These are phyloP conservation scores for Pachyramphus minor DNA, from an alignment of 2,113 vertebrate species.

Conservation along the genomic window DNA sequence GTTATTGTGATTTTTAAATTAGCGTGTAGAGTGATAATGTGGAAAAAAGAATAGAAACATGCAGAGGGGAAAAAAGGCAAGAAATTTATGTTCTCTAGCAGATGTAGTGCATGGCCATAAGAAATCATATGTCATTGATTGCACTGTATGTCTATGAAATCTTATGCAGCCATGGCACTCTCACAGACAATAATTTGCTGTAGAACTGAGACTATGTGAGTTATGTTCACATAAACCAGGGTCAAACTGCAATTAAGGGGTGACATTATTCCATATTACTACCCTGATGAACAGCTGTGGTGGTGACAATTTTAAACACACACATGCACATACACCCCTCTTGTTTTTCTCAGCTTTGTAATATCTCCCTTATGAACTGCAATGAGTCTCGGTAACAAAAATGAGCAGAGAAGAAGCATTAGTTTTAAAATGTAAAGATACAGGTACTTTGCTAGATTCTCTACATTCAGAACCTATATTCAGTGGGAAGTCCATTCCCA, in stretches of 20 bases:
- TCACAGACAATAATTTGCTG: not conserved
- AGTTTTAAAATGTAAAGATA: not conserved
- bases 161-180: not conserved
- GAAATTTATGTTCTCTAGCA: not conserved
- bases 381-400: not conserved
- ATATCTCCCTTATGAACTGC: not conserved
- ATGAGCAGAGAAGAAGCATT: not conserved
- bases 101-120: not conserved
- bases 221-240: not conserved
- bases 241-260: not conserved
- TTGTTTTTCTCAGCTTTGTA: not conserved
- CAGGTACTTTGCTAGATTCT: not conserved
- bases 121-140: not conserved
- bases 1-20: not conserved
- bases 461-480: not conserved
- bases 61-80: accelerated
- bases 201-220: not conserved
- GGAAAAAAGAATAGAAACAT: not conserved
- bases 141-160: not conserved
- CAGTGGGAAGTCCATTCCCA: accelerated
- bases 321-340: too few species aligned
- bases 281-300: not conserved
- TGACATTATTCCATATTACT: not conserved
- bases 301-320: not conserved
- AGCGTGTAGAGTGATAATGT: not conserved